Percentiles rank a stretch among this genome's conserved stretches.
Evolutionary conservation across 1,140 invertebrate genomes (phyloP).

Genomic region (Colletes latitarsis): DNA sequence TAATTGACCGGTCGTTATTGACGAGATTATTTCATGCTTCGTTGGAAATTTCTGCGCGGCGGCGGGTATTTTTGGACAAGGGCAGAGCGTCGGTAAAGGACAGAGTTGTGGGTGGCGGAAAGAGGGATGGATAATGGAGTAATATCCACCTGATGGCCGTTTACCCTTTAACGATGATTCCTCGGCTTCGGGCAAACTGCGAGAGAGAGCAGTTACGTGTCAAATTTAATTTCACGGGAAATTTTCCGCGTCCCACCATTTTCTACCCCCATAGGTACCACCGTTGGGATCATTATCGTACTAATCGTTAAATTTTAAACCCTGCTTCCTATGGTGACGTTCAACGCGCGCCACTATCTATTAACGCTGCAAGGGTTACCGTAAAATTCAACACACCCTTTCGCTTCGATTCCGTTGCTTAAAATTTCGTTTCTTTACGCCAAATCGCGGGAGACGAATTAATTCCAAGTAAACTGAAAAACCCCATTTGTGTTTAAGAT

Average conservation of each 20-base stretch:
- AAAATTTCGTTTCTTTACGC: background rate
- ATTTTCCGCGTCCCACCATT: constrained; percentile 51
- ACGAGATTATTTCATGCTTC: constrained; percentile 43
- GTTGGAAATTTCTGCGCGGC: constrained; percentile 28
- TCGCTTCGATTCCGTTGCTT: background rate
- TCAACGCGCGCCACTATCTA: background rate
- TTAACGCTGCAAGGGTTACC: background rate
- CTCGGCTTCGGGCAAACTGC: constrained; percentile 56
- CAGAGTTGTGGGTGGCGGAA: constrained; percentile 31
- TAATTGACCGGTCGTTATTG: constrained; percentile 36
- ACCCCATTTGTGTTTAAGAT: no score
- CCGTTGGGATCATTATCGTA: constrained; percentile 32
- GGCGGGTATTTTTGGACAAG: constrained; percentile 42
- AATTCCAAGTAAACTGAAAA: no score
- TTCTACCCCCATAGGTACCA: constrained; percentile 1
- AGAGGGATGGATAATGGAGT: constrained; percentile 62
- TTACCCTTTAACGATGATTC: constrained; percentile 72
- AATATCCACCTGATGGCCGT: constrained; percentile 67
- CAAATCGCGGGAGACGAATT: no score
- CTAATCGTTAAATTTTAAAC: constrained; percentile 40
- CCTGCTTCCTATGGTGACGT: background rate
- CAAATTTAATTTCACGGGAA: constrained; percentile 64
- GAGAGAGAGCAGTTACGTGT: constrained; percentile 56
- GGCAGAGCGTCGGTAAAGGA: constrained; percentile 53
- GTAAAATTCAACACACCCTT: background rate